A percentile compares a stretch with the other conserved stretches of the same genome.
Evolutionary conservation across 2,797 vertebrate species (phyloP).

Genomic region (Neosilurus hyrtlii): DNA sequence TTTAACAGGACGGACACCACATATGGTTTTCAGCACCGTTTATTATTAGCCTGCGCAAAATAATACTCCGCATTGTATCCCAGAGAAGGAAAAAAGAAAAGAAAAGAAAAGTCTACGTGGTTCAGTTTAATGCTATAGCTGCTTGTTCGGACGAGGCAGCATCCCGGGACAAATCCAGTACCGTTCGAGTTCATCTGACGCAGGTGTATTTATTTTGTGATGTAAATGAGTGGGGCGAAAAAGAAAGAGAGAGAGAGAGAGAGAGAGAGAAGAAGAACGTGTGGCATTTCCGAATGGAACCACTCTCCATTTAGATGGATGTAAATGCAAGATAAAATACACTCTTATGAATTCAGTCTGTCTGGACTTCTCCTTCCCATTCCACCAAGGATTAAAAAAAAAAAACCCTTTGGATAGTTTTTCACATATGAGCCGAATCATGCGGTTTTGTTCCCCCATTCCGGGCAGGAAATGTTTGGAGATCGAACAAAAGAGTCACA

Average conservation of each 20-base stretch:
- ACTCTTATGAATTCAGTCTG: slow-evolving; percentile 38
- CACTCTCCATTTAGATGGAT: slow-evolving; percentile 16
- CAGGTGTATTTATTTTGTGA: slow-evolving; percentile 22
- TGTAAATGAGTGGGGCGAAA: neutral
- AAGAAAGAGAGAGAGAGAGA: neutral
- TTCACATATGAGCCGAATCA: slow-evolving; percentile 54
- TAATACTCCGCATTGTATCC: neutral
- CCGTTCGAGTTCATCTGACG: neutral
- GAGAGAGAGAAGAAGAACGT: neutral
- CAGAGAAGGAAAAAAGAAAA: neutral
- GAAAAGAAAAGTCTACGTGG: neutral
- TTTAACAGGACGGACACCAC: slow-evolving; percentile 33
- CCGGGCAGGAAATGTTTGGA: slow-evolving; percentile 59
- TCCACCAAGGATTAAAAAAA: slow-evolving; percentile 29
- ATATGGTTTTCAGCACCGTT: slow-evolving; percentile 35
- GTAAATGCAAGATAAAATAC: slow-evolving; percentile 22
- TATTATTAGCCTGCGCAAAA: slow-evolving; percentile 36
- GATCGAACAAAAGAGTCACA: slow-evolving; percentile 57
- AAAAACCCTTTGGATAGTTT: slow-evolving; percentile 40
- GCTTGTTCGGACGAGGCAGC: neutral
- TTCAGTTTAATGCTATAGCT: neutral
- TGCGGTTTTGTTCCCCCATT: slow-evolving; percentile 50
- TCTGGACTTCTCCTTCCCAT: slow-evolving; percentile 44
- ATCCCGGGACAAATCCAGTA: neutral
- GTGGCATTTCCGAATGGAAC: slow-evolving; percentile 23